Evolutionary conservation across 23 tunicate genomes (phyloP).

Genomic region (Phallusia fumigata): DNA sequence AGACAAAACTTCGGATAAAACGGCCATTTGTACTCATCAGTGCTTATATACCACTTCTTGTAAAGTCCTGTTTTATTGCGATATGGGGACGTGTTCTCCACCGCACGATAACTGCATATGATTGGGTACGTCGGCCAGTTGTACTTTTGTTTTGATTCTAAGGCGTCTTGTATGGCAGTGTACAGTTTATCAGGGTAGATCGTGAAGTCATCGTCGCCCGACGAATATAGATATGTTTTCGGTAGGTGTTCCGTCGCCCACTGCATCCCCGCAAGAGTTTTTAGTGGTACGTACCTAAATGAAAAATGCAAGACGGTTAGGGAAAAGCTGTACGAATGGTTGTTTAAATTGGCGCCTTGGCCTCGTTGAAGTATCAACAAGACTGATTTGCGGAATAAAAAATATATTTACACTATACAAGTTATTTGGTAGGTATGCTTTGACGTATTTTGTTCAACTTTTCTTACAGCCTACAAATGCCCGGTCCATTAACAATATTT

Average conservation of each 20-base stretch:
- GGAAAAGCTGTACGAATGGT: too few species aligned
- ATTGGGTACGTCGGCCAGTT: background rate
- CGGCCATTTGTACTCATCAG: background rate
- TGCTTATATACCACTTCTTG: background rate
- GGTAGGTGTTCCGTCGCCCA: conserved; percentile 11
- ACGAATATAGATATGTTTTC: background rate
- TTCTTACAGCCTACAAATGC: too few species aligned
- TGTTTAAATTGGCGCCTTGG: too few species aligned
- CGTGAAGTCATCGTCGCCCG: conserved; percentile 14
- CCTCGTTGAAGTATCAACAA: too few species aligned
- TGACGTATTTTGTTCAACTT: too few species aligned
- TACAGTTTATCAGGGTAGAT: background rate
- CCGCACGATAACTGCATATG: background rate
- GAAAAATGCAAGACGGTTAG: too few species aligned
- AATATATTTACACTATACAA: too few species aligned
- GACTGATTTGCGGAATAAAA: too few species aligned
- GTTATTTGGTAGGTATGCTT: too few species aligned
- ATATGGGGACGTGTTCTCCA: background rate
- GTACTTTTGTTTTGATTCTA: background rate
- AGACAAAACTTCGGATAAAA: background rate
- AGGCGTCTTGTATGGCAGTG: background rate
- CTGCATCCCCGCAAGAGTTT: conserved; percentile 16
- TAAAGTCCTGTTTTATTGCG: background rate
- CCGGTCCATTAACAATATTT: too few species aligned
- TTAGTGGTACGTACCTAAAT: background rate